Base-by-base conservation (phyloP, 2,113 vertebrate species). In the Forbesichthys papilliferus region DNA sequence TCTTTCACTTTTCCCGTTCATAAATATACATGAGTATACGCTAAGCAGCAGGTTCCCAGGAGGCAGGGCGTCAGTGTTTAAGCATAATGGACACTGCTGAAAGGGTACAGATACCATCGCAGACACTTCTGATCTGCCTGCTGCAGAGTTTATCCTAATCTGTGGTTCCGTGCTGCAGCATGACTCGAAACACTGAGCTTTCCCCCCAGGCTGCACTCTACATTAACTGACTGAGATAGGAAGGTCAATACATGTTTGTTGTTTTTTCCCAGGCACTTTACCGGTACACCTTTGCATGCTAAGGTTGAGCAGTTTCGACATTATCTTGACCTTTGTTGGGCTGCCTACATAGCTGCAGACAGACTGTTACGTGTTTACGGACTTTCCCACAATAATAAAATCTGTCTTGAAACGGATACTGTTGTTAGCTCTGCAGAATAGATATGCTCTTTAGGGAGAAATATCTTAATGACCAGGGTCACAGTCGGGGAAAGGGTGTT, bases 41-140 rank as follows among this genome's bases (percentile, higher is more conserved):
- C 87, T 77, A 7, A 66, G 74, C 27, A 81, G 88, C 76, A 52
- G 66, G 68, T 92, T 91, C 87, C 85, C 89, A 89, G 65, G 64
- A 49, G 11, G 58, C 48, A 20, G 3, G 49, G 63, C 65, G 58
- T 64, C 54, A n/a, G 33, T 59, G 48, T 72, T 75, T 63, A 62
- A 53, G 53, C 57, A 64, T 66, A 48, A 61, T 14, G 57, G 56
- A 83, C 53, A 69, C 58, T 68, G 61, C 33, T 46, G 20, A 63
- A 27, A 61, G 20, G 27, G 56, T 68, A 66, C 77, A 72, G 92
- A 93, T 93, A 84, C 2, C 66, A 90, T 93, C 90, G 70, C 53
- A 73, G 65, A 79, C 79, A 81, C 64, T 55, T 36, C 73, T 61
- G 16, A 20, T 60, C 55, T 49, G 53, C 20, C 61, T 66, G 42